Conservation (phyloP, 1,140 invertebrate genomes). For the Nylanderia fulva region DNA sequence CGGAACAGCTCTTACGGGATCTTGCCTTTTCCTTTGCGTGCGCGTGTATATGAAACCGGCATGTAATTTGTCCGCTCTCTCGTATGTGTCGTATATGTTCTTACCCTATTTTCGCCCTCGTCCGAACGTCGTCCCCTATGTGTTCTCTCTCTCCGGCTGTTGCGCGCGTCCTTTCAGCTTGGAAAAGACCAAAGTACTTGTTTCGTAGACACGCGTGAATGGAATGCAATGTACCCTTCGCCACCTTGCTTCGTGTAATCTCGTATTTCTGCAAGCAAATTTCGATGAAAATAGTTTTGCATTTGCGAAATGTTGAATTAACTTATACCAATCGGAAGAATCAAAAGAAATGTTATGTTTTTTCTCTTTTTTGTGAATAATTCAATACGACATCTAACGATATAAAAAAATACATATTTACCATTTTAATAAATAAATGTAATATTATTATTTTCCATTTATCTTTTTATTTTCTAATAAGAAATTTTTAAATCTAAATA, state of each 20-base stretch:
- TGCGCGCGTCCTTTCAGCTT: conserved; percentile 38
- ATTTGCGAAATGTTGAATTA: background rate
- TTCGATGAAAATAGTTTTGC: conserved; percentile 15
- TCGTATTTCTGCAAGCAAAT: conserved; percentile 69
- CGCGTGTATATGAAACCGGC: conserved; percentile 74
- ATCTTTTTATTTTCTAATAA: background rate
- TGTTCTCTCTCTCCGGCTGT: conserved; percentile 33
- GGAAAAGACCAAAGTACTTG: conserved; percentile 55
- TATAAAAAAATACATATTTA: background rate
- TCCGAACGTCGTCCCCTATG: conserved; percentile 61
- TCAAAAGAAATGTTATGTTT: background rate
- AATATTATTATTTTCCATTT: background rate
- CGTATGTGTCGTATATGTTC: conserved; percentile 73
- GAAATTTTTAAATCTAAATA: background rate
- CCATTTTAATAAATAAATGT: background rate
- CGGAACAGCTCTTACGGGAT: conserved; percentile 7
- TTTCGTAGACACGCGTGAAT: conserved; percentile 54
- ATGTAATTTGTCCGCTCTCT: conserved; percentile 73
- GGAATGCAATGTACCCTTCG: conserved; percentile 47
- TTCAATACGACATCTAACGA: background rate
- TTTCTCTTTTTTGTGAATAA: background rate
- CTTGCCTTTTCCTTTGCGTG: conserved; percentile 40
- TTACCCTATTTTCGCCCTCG: conserved; percentile 64
- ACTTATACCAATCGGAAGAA: background rate
- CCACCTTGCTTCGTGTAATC: conserved; percentile 66